Conservation (phyloP, 2,888 invertebrate genomes). For the Tenthredo amoena region DNA sequence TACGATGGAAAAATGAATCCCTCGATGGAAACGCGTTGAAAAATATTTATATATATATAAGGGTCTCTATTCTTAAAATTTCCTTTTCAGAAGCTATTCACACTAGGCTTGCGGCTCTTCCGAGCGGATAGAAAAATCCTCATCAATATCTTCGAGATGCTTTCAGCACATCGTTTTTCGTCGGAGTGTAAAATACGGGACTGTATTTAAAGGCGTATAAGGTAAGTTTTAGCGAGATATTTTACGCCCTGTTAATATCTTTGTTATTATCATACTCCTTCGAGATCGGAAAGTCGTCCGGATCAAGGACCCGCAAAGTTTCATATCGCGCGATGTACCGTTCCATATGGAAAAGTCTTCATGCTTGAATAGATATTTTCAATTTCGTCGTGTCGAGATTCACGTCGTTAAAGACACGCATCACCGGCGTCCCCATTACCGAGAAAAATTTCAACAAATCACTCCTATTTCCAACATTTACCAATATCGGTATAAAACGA, state of each 20-base stretch:
- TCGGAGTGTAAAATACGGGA: not conserved
- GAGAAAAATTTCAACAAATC: conserved; percentile 33
- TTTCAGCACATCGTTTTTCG: not conserved
- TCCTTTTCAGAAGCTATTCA: conserved; percentile 10
- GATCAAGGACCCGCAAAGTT: not conserved
- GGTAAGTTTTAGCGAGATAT: not conserved
- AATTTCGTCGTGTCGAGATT: conserved; percentile 22
- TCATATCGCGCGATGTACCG: not conserved
- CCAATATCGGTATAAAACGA: not conserved
- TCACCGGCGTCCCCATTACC: conserved; percentile 12
- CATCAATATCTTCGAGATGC: conserved; percentile 39
- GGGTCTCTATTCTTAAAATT: conserved; percentile 26
- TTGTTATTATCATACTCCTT: not conserved
- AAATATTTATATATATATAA: not conserved
- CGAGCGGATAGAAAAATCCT: conserved; percentile 31
- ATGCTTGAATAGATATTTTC: conserved; percentile 38
- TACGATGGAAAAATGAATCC: not conserved
- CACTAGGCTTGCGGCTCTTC: not conserved
- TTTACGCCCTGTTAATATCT: not conserved
- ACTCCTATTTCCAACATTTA: not conserved
- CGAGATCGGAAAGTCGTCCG: not conserved
- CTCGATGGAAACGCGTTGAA: not conserved
- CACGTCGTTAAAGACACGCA: conserved; percentile 15
- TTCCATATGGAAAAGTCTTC: conserved; percentile 26
- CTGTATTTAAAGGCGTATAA: not conserved